A percentile compares a stretch with the other conserved stretches of the same genome.
phyloP scores from a whole-genome alignment of 2,888 invertebrate species.

The Lasioglossum calceatum region DNA sequence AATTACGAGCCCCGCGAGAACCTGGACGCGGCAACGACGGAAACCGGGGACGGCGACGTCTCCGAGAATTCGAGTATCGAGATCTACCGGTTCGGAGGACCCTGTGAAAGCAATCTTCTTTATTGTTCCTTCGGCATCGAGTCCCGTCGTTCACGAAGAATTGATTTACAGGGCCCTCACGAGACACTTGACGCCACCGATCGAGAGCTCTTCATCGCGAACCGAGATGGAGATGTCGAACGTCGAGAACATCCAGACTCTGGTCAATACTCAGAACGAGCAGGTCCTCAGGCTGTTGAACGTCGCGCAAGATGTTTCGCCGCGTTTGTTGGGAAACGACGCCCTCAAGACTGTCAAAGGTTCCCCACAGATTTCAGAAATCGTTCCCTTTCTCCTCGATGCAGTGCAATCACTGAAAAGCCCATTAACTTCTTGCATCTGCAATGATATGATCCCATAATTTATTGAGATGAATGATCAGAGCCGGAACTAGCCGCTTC shows the following conservation, averaged over 20 bases:
- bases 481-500: too few relatives aligned
- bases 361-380: conserved; percentile 23
- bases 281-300: conserved; percentile 88
- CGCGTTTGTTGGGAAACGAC: conserved; percentile 87
- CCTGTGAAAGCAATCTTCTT: not conserved
- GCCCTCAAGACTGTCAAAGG: conserved; percentile 87
- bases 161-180: conserved; percentile 87
- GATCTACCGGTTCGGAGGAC: conserved; percentile 86
- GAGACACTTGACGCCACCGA: conserved; percentile 89
- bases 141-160: conserved; percentile 12
- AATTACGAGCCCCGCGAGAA: conserved; percentile 87
- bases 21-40: conserved; percentile 82
- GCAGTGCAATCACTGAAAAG: not conserved
- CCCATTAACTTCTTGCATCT: not conserved
- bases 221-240: conserved; percentile 84
- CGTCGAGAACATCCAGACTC: conserved; percentile 87
- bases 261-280: conserved; percentile 89
- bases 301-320: conserved; percentile 87
- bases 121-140: not conserved
- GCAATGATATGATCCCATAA: not conserved
- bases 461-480: not conserved
- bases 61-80: conserved; percentile 90
- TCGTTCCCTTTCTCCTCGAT: not conserved
- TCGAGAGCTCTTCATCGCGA: conserved; percentile 83
- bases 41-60: conserved; percentile 84